Evolutionary conservation across 1,140 invertebrate genomes (phyloP).

Genomic region (Mesaphorura yosii): DNA sequence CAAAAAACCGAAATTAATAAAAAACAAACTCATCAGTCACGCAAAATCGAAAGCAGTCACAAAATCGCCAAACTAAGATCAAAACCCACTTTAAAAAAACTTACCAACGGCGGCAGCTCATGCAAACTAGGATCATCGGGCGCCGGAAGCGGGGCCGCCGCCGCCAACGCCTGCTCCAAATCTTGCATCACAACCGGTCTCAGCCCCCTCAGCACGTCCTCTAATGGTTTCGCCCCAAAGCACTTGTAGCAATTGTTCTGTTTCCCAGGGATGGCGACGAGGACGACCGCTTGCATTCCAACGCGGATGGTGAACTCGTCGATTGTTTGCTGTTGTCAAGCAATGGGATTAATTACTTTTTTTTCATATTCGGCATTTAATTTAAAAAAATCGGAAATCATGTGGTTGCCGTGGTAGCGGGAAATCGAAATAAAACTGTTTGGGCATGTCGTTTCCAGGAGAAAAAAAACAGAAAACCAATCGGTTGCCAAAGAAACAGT

Average conservation of each 20-base stretch:
- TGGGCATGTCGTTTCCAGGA: too few relatives aligned
- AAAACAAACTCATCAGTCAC: too few relatives aligned
- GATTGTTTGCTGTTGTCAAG: conserved; percentile 72
- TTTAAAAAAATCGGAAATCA: too few relatives aligned
- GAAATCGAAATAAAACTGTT: conserved; percentile 10
- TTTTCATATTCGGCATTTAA: too few relatives aligned
- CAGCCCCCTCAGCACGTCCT: conserved; percentile 86
- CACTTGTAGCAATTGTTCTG: conserved; percentile 90
- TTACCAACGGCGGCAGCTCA: conserved; percentile 82
- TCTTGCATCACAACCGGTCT: conserved; percentile 86
- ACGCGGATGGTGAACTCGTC: conserved; percentile 94
- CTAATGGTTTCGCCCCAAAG: conserved; percentile 90
- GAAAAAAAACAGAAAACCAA: conserved; percentile 10
- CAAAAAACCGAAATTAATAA: too few relatives aligned
- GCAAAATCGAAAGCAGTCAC: not conserved
- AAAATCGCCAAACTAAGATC: not conserved
- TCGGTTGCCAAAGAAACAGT: too few relatives aligned
- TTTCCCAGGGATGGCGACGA: conserved; percentile 94
- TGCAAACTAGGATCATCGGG: conserved; percentile 85
- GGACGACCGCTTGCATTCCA: conserved; percentile 91
- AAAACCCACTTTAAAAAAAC: not conserved
- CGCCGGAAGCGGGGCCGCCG: conserved; percentile 82
- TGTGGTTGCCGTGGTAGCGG: too few relatives aligned
- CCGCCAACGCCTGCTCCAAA: conserved; percentile 77
- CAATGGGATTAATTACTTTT: too few relatives aligned